Evolutionary conservation across 2,113 vertebrate species (phyloP), one percentile per base, ranked within the genome.

Genomic region (Solenodon paradoxus): DNA sequence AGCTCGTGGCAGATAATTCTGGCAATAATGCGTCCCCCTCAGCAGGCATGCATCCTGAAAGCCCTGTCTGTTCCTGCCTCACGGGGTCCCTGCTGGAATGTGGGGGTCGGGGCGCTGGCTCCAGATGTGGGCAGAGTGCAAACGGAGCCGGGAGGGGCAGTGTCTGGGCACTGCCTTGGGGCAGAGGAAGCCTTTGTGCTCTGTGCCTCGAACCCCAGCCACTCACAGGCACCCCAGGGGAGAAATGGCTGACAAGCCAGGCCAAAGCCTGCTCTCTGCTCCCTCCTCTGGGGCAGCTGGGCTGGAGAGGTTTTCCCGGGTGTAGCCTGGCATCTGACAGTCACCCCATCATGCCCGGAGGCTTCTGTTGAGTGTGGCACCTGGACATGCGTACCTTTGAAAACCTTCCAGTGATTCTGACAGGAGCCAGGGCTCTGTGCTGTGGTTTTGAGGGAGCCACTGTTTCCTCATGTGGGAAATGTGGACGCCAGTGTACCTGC

Each of bases 11-110:
- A 92, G 94, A 95, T 94, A 53, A 77, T 89, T 84, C 92, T 0
- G 9, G 83, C 80, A 94, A 89, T 96, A 84, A 77, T 61, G 86
- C 88, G 81, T 83, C 68, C 72, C 45, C 79, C 87, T 88, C 47
- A 26, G 90, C 88, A 51, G 92, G 93, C 88, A 0, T 1, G 5
- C 40, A 8, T 82, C 88, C 92, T 97, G 90, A 96, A 97, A 97
- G 97, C 97, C 79, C 77, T n/a, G 49, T 97, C 95, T 97, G 97
- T 97, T 89, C 80, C 78, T 90, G 93, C 64, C 88, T 93, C 42
- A 0, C 16, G 11, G 82, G 82, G 92, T 88, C 87, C 84, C 87
- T 81, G 35, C 20, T 86, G 93, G 97, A 97, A 97, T 96, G 95
- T 57, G 6, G 32, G 90, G 95, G 94, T 95, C 5, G 42, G 79